Percentiles rank a stretch among this genome's conserved stretches.
phyloP scores from a whole-genome alignment of 92 coral and sea anemone species.

The Porites rus region DNA sequence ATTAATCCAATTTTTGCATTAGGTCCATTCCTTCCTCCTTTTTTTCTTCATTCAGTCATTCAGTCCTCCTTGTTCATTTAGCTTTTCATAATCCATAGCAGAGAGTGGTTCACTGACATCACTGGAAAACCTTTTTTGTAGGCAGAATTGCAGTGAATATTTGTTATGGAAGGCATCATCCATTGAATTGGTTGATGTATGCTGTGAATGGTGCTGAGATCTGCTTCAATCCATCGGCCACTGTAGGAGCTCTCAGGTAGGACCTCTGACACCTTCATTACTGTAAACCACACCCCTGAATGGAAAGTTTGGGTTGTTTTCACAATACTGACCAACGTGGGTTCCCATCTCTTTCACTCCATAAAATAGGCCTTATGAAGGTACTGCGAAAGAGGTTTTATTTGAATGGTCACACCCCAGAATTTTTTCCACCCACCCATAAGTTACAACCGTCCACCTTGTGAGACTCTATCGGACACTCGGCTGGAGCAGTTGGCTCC shows the following conservation, averaged over 20 bases:
- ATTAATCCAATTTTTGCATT: too few species aligned
- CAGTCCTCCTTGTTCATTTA: not conserved
- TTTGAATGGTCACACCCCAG: too few species aligned
- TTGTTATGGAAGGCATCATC: constrained; percentile 98
- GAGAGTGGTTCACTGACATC: too few species aligned
- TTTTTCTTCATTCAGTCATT: not conserved
- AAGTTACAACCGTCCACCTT: too few species aligned
- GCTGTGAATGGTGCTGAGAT: constrained; percentile 97
- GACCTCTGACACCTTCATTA: not conserved
- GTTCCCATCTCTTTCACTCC: too few species aligned
- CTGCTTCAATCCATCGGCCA: constrained; percentile 98
- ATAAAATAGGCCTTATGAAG: too few species aligned
- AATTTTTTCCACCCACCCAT: too few species aligned
- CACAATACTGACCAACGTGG: too few species aligned
- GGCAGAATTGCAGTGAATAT: constrained; percentile 94
- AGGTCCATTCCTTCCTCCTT: not conserved
- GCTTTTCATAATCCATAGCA: not conserved
- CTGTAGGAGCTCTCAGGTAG: constrained; percentile 95
- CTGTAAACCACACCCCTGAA: not conserved
- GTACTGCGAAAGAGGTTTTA: too few species aligned
- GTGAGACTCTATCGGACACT: too few species aligned
- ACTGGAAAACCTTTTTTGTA: not conserved
- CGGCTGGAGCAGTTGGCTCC: too few species aligned
- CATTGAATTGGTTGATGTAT: constrained; percentile 95
- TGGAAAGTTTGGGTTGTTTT: not conserved